phyloP scores from a whole-genome alignment of 2,797 vertebrate species.

The Coilia nasus region DNA sequence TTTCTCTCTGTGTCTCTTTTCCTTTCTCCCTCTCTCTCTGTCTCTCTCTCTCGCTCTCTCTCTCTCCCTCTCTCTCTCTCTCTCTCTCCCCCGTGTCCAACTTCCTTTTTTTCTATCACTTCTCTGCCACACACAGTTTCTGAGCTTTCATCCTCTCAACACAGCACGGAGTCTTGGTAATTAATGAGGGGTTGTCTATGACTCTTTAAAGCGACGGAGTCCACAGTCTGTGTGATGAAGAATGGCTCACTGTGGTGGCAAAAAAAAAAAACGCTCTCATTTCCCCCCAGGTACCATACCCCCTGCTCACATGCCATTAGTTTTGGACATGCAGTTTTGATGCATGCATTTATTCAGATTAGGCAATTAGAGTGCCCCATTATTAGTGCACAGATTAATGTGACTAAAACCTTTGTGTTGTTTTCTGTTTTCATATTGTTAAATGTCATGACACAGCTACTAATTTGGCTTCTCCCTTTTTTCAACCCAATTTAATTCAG shows the following conservation, averaged over 20 bases:
- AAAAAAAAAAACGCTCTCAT: background rate
- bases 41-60: background rate
- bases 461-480: background rate
- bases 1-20: background rate
- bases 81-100: background rate
- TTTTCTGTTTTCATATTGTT: background rate
- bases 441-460: background rate
- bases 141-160: background rate
- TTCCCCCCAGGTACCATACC: background rate
- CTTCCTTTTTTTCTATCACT: background rate
- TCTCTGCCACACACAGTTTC: background rate
- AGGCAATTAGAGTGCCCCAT: background rate
- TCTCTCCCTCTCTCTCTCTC: background rate
- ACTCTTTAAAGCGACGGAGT: background rate
- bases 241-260: background rate
- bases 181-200: background rate
- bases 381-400: conserved; percentile 3
- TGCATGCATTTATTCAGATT: background rate
- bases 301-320: background rate
- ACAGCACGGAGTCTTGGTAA: background rate
- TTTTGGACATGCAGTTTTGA: background rate
- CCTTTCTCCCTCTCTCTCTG: background rate
- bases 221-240: background rate
- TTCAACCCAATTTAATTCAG: no score
- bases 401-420: background rate